Conservation (phyloP, 2,888 invertebrate species). For the Drosophila borborema region DNA sequence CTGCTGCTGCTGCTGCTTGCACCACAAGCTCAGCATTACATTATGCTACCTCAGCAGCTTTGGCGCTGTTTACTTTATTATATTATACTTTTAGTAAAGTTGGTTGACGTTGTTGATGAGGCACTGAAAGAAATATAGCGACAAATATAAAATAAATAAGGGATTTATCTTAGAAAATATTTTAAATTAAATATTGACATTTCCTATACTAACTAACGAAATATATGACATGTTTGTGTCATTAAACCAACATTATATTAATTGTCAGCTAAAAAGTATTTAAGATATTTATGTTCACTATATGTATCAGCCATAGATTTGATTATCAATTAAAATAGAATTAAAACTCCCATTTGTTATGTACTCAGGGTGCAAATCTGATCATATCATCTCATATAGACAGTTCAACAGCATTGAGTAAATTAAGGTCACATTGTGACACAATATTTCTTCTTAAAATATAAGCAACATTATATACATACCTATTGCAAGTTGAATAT, state of each 20-base stretch:
- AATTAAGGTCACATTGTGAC: constrained; percentile 12
- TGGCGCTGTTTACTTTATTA: constrained; percentile 25
- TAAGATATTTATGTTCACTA: neutral
- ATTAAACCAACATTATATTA: no score
- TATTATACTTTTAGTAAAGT: constrained; percentile 2
- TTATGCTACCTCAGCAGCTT: constrained; percentile 23
- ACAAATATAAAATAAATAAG: neutral
- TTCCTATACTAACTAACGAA: no score
- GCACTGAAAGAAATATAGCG: neutral
- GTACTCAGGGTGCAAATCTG: neutral
- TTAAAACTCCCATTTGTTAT: neutral
- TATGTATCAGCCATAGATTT: neutral
- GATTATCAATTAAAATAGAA: neutral
- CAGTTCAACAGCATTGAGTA: neutral
- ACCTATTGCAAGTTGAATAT: constrained; percentile 12
- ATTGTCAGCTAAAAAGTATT: no score
- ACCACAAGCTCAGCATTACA: constrained; percentile 49
- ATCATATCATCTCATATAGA: neutral
- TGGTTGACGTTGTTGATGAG: constrained; percentile 10
- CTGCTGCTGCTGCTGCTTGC: neutral
- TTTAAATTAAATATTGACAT: no score
- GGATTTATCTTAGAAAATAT: no score
- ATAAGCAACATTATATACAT: constrained; percentile 13
- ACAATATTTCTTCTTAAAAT: constrained; percentile 17
- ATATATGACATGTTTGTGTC: no score